Evolutionary conservation across 2,113 vertebrate genomes (phyloP).

Genomic region (Nothocercus nigrocapillus): DNA sequence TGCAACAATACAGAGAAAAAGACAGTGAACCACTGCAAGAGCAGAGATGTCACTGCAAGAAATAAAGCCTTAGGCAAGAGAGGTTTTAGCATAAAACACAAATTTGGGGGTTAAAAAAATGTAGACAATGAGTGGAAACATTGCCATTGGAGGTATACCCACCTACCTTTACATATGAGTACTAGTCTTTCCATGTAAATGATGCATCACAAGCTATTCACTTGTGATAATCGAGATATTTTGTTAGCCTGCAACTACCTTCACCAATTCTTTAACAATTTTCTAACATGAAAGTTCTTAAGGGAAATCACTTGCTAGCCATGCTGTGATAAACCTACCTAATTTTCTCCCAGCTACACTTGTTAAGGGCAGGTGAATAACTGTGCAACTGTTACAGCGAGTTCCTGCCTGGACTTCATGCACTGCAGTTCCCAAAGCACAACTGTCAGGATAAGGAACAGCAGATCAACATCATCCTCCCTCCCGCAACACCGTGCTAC

Average conservation of each 20-base stretch:
- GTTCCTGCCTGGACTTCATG: background rate
- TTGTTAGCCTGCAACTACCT: background rate
- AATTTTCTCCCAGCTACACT: background rate
- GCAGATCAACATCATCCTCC: background rate
- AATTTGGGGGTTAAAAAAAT: background rate
- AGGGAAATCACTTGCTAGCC: constrained; percentile 11
- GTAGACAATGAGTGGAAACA: background rate
- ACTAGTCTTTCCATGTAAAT: background rate
- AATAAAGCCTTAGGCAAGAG: background rate
- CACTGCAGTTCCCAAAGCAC: constrained; percentile 7
- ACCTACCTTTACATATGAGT: background rate
- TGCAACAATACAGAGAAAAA: background rate
- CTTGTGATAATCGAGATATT: background rate
- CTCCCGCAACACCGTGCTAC: background rate
- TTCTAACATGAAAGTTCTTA: constrained; percentile 11
- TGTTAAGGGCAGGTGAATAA: constrained; percentile 3
- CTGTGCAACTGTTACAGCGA: background rate
- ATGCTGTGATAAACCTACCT: background rate
- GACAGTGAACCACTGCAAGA: background rate
- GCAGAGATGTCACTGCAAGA: fast-evolving
- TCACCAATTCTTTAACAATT: background rate
- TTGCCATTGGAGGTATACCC: background rate
- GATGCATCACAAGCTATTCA: background rate
- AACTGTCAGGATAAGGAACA: constrained; percentile 1
- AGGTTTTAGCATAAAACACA: background rate